Evolutionary conservation across 2,888 invertebrate species (phyloP).

Genomic region (Tinea semifulvella): DNA sequence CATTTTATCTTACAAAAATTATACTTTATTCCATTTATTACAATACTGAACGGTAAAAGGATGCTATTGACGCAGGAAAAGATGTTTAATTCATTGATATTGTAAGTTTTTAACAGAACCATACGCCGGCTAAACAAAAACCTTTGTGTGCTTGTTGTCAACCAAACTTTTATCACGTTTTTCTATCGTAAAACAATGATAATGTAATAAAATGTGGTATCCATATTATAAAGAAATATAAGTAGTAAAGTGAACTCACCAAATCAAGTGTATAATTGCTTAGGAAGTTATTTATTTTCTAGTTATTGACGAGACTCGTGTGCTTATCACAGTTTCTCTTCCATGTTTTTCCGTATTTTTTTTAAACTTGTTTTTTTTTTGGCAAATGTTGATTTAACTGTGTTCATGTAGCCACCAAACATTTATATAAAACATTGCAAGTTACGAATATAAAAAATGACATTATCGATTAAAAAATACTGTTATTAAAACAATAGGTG

Average conservation of each 20-base stretch:
- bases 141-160: background rate
- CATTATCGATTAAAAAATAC: background rate
- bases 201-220: background rate
- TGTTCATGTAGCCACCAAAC: background rate
- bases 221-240: background rate
- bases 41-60: too few relatives aligned
- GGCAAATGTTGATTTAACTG: background rate
- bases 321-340: slow-evolving; percentile 54
- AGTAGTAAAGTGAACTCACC: slow-evolving; percentile 31
- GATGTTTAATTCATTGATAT: background rate
- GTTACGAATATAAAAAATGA: too few relatives aligned
- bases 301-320: slow-evolving; percentile 37
- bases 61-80: too few relatives aligned
- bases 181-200: background rate
- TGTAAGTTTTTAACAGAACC: background rate
- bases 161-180: background rate
- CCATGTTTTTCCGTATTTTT: slow-evolving; percentile 36
- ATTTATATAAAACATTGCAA: too few relatives aligned
- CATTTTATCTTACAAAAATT: too few relatives aligned
- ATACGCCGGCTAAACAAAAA: slow-evolving; percentile 2
- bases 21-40: too few relatives aligned
- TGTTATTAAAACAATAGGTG: too few relatives aligned
- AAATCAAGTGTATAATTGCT: slow-evolving; percentile 36
- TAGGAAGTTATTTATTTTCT: slow-evolving; percentile 52
- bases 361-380: background rate